phyloP scores from a whole-genome alignment of 2,113 vertebrate genomes.

The Oxyura jamaicensis region DNA sequence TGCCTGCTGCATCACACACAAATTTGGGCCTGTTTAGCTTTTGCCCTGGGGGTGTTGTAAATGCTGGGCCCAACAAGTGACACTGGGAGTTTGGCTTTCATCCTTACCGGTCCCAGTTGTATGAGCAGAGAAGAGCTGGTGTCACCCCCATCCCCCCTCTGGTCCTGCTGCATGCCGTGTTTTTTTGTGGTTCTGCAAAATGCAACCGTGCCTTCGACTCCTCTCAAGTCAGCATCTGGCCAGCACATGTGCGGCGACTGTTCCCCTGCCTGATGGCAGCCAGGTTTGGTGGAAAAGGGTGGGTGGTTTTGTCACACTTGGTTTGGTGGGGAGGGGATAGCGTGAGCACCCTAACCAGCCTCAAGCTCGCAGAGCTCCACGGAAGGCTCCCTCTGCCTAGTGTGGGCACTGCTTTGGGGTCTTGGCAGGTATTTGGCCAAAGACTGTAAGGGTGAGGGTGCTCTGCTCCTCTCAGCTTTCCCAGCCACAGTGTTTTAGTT shows the following conservation, averaged over 20 bases:
- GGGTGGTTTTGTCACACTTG: background rate
- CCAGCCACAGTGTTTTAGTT: background rate
- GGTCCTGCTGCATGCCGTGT: background rate
- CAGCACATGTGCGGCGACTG: background rate
- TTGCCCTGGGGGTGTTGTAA: background rate
- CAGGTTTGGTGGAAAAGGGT: background rate
- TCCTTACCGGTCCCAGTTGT: background rate
- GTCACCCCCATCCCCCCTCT: background rate
- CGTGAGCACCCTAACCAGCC: accelerated
- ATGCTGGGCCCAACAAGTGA: accelerated
- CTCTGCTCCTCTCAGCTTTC: background rate
- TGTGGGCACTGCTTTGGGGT: background rate
- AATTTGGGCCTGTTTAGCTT: background rate
- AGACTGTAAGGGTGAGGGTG: background rate
- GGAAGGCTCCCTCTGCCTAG: background rate
- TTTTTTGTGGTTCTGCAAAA: background rate
- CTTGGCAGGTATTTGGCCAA: background rate
- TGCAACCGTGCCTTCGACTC: accelerated
- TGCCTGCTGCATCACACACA: background rate
- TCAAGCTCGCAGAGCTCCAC: background rate
- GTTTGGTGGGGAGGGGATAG: background rate
- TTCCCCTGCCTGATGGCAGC: background rate
- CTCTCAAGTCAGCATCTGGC: background rate
- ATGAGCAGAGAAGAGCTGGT: background rate
- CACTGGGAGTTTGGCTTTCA: background rate